Evolutionary conservation across 2,113 vertebrate species (phyloP).

Genomic region (Apteryx owenii): DNA sequence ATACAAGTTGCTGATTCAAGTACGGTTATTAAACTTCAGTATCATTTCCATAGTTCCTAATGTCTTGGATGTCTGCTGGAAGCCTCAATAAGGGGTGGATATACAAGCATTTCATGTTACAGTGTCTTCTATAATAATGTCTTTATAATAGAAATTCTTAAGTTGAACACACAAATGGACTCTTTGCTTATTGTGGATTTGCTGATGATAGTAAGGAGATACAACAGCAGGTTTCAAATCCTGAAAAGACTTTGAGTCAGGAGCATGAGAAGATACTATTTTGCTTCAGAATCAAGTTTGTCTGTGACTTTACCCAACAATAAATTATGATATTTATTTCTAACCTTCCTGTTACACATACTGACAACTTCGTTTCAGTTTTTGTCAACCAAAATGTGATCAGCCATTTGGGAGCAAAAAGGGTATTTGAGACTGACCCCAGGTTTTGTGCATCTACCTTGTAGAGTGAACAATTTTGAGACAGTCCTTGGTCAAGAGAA

Average conservation of each 20-base stretch:
- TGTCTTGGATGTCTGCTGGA: not conserved
- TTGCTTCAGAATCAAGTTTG: not conserved
- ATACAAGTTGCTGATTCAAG: not conserved
- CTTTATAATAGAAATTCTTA: accelerated
- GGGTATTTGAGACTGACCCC: not conserved
- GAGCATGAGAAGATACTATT: not conserved
- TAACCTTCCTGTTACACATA: not conserved
- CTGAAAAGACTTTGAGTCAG: not conserved
- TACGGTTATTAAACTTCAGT: not conserved
- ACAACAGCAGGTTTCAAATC: not conserved
- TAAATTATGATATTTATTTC: not conserved
- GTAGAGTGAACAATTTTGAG: not conserved
- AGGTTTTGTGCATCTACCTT: not conserved
- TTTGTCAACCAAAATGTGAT: not conserved
- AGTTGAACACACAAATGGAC: not conserved
- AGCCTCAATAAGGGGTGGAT: not conserved
- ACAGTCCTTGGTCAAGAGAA: not conserved
- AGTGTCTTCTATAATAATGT: not conserved
- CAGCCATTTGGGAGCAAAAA: not conserved
- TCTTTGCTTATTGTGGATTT: not conserved
- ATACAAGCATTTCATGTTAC: not conserved
- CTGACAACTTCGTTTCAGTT: not conserved
- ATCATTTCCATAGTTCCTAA: not conserved
- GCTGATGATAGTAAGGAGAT: not conserved
- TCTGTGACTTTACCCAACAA: not conserved